Percentiles rank a stretch among this genome's conserved stretches.
These are phyloP conservation scores for Patiria pectinifera DNA, from an alignment of 53 echinoderm and acorn worm species.

Conservation along the genomic window DNA sequence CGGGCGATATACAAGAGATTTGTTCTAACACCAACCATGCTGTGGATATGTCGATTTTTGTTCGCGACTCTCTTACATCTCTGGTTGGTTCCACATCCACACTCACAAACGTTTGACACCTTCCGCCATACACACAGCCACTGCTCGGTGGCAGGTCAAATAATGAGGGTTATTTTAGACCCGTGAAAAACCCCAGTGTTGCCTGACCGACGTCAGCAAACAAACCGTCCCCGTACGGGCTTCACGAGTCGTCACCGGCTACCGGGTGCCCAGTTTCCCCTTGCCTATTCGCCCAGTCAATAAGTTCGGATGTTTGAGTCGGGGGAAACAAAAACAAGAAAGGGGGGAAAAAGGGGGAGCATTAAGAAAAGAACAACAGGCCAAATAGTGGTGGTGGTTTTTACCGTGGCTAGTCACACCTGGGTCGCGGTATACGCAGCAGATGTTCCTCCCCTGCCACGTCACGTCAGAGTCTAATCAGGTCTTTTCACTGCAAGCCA, in stretches of 20 bases:
- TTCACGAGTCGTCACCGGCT: background rate
- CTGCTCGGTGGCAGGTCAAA: constrained; percentile 32
- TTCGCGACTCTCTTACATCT: background rate
- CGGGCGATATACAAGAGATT: background rate
- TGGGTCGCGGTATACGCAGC: constrained; percentile 20
- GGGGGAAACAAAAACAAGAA: background rate
- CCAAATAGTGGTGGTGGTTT: background rate
- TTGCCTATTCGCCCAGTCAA: constrained; percentile 21
- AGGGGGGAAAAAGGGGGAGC: background rate
- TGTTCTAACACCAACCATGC: constrained; percentile 2
- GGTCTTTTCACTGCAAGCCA: constrained; percentile 19
- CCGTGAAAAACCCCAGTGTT: background rate
- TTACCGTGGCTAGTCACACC: constrained; percentile 14
- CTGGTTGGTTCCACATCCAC: background rate
- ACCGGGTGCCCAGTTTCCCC: constrained; percentile 7
- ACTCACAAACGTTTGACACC: constrained; percentile 2
- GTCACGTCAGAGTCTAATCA: background rate
- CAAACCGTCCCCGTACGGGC: background rate
- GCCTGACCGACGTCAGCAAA: constrained; percentile 21
- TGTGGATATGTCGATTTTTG: constrained; percentile 30
- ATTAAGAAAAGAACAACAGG: background rate
- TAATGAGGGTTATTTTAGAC: constrained; percentile 25
- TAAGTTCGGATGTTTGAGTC: constrained; percentile 24
- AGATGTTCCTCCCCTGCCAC: constrained; percentile 41
- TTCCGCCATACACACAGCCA: background rate